These are phyloP conservation scores for Ictidomys tridecemlineatus DNA, from an alignment of 2,113 vertebrate species.

Conservation along the genomic window DNA sequence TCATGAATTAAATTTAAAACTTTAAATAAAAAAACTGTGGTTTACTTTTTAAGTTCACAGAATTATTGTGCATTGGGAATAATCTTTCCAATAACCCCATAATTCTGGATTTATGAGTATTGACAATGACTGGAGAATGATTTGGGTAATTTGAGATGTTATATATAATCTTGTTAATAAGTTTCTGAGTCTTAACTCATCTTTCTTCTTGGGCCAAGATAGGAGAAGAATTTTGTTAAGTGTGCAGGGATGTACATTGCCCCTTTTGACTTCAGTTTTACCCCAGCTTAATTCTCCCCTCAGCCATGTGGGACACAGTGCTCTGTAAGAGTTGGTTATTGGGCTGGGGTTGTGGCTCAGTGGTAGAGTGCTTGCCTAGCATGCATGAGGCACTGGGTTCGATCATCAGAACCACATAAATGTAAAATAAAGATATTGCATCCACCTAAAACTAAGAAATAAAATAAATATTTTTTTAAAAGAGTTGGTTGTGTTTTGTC, in stretches of 20 bases:
- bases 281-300: neutral
- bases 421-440: too few species aligned
- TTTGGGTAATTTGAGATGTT: neutral
- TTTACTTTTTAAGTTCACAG: neutral
- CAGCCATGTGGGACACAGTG: fast-evolving
- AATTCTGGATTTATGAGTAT: neutral
- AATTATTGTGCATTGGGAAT: neutral
- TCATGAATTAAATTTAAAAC: neutral
- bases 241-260: neutral
- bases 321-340: neutral
- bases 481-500: neutral
- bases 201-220: neutral
- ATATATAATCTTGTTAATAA: neutral
- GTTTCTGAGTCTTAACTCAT: neutral
- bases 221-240: neutral
- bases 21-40: neutral
- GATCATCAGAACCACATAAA: too few species aligned
- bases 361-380: too few species aligned
- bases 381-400: too few species aligned
- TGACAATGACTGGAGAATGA: neutral
- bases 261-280: neutral
- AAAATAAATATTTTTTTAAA: too few species aligned
- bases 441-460: too few species aligned
- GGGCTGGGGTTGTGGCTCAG: too few species aligned
- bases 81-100: neutral